These are phyloP conservation scores for Eubasilissa regina DNA, from an alignment of 1,140 invertebrate genomes.

Conservation along the genomic window DNA sequence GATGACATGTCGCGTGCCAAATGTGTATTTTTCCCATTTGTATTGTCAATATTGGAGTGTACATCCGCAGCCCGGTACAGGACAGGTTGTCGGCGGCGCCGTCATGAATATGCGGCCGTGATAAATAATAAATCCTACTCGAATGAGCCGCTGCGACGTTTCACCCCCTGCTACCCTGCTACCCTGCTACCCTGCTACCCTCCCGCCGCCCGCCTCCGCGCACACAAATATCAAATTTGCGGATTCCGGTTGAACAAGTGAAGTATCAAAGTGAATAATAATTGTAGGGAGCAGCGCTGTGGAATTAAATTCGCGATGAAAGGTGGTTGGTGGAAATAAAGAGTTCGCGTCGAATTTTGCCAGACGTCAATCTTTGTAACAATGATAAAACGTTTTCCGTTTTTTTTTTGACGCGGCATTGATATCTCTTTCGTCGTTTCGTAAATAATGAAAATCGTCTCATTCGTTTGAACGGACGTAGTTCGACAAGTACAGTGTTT, in stretches of 20 bases:
- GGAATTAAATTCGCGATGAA: conserved; percentile 25
- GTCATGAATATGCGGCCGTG: conserved; percentile 58
- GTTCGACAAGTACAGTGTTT: too few species aligned
- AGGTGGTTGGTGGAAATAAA: conserved; percentile 7
- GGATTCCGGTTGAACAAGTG: conserved; percentile 18
- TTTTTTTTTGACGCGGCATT: conserved; percentile 64
- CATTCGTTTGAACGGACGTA: too few species aligned
- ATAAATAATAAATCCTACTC: conserved; percentile 59
- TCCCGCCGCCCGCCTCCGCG: not conserved
- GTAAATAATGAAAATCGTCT: conserved; percentile 2
- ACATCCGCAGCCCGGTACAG: conserved; percentile 18
- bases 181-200: not conserved
- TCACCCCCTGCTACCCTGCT: conserved; percentile 3
- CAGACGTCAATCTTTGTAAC: conserved; percentile 37
- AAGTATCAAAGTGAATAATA: conserved; percentile 34
- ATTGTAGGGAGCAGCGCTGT: conserved; percentile 7
- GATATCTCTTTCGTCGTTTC: conserved; percentile 65
- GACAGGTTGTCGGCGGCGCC: conserved; percentile 47
- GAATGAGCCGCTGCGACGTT: conserved; percentile 49
- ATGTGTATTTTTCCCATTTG: conserved; percentile 59
- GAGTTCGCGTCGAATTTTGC: conserved; percentile 11
- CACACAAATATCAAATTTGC: conserved; percentile 33
- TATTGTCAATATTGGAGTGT: conserved; percentile 49
- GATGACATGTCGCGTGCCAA: not conserved
- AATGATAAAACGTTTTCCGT: conserved; percentile 27